phyloP scores from a whole-genome alignment of 2,113 vertebrate species.

The Eptatretus burgeri region DNA sequence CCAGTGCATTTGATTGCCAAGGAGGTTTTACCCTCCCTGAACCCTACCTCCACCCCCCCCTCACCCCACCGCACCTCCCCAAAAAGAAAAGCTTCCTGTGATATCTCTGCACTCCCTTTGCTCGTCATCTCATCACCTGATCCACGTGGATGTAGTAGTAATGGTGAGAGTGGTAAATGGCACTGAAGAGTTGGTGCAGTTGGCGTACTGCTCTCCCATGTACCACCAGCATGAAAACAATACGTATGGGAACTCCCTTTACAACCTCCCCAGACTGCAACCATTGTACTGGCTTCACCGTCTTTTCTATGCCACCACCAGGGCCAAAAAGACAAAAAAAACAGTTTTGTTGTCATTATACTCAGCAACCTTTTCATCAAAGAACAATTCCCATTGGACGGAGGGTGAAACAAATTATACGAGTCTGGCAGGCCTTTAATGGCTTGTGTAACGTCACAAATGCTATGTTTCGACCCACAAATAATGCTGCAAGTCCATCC shows the following conservation, averaged over 20 bases:
- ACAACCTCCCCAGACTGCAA: constrained; percentile 47
- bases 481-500: not conserved
- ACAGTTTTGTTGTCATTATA: not conserved
- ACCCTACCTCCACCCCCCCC: no score
- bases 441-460: not conserved
- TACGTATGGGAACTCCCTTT: constrained; percentile 43
- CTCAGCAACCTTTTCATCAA: not conserved
- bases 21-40: no score
- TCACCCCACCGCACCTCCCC: no score
- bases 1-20: no score
- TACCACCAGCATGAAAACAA: constrained; percentile 76
- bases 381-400: not conserved
- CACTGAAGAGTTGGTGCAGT: constrained; percentile 83
- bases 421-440: not conserved
- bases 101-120: no score
- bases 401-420: not conserved
- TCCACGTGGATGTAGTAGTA: constrained; percentile 96
- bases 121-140: constrained; percentile 29
- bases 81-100: no score
- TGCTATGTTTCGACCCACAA: not conserved
- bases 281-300: constrained; percentile 64
- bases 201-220: constrained; percentile 75
- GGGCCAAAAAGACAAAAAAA: not conserved
- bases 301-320: constrained; percentile 38
- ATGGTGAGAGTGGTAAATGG: constrained; percentile 80